Percentiles rank a stretch among this genome's conserved stretches.
These are phyloP conservation scores for Rhadinocentrus ornatus DNA, from an alignment of 2,797 vertebrate genomes.

Conservation along the genomic window DNA sequence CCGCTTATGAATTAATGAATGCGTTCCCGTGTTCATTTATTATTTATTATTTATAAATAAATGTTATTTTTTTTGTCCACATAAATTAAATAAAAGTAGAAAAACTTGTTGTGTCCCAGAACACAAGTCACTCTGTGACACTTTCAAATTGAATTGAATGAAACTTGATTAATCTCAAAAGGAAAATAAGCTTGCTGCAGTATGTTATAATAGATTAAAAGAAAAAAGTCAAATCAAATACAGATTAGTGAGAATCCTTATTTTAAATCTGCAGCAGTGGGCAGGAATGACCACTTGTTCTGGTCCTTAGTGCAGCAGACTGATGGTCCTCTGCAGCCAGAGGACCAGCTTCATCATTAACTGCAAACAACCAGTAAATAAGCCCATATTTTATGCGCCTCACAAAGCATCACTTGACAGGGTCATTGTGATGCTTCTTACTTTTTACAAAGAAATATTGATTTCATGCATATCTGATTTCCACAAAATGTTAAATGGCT, in stretches of 20 bases:
- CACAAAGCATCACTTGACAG: conserved; percentile 1
- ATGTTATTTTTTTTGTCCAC: background rate
- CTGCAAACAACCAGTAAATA: background rate
- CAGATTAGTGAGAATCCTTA: background rate
- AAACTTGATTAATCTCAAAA: background rate
- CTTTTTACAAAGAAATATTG: background rate
- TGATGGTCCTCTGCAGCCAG: background rate
- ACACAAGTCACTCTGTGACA: background rate
- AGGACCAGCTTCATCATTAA: background rate
- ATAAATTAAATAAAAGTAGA: too few relatives aligned
- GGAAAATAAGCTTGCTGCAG: background rate
- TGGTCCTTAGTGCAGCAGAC: background rate
- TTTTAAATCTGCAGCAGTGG: background rate
- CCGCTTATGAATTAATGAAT: background rate
- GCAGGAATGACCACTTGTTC: background rate
- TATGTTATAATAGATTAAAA: background rate
- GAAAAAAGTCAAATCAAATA: background rate
- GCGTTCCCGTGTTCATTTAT: background rate
- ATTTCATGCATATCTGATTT: background rate
- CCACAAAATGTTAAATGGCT: background rate
- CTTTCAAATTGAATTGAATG: background rate
- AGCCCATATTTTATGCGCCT: background rate
- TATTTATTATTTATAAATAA: too few relatives aligned
- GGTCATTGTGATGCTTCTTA: background rate
- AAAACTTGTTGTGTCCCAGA: background rate